phyloP scores from a whole-genome alignment of 2,113 vertebrate genomes.

The Camelus dromedarius region DNA sequence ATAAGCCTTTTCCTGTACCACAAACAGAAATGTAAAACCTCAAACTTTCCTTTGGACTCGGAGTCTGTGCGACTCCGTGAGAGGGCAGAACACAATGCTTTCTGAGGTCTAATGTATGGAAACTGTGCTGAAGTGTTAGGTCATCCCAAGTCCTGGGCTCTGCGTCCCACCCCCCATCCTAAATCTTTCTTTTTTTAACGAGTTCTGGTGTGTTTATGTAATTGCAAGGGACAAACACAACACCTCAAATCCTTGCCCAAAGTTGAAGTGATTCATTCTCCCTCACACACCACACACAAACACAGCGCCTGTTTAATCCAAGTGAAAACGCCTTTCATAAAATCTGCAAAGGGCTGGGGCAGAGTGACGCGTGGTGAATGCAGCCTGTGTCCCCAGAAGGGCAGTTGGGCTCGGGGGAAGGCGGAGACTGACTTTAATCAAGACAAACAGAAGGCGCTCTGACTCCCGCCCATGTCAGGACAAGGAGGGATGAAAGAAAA shows the following conservation, averaged over 20 bases:
- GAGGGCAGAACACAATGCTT: slow-evolving; percentile 78
- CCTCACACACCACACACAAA: slow-evolving; percentile 75
- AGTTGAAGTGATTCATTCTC: slow-evolving; percentile 88
- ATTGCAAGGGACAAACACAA: slow-evolving; percentile 85
- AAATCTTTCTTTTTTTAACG: slow-evolving; percentile 70
- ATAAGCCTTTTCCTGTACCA: slow-evolving; percentile 86
- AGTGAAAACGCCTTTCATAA: slow-evolving; percentile 90
- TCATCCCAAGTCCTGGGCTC: slow-evolving; percentile 36
- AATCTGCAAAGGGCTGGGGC: slow-evolving; percentile 71
- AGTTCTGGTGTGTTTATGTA: slow-evolving; percentile 84
- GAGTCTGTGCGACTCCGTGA: slow-evolving; percentile 53
- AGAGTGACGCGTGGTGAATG: slow-evolving; percentile 81
- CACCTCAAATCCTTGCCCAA: slow-evolving; percentile 84
- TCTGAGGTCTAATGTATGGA: slow-evolving; percentile 77
- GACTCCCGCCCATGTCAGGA: slow-evolving; percentile 38
- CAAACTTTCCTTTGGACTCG: slow-evolving; percentile 85
- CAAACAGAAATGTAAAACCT: slow-evolving; percentile 88
- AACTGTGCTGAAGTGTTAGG: slow-evolving; percentile 77
- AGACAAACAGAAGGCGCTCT: slow-evolving; percentile 57
- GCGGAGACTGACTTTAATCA: slow-evolving; percentile 61
- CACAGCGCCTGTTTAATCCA: slow-evolving; percentile 85
- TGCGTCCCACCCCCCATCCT: slow-evolving; percentile 53
- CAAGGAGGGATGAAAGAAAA: neutral
- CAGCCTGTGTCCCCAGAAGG: slow-evolving; percentile 83
- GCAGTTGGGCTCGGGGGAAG: slow-evolving; percentile 67